phyloP scores from a whole-genome alignment of 2,113 vertebrate genomes.

The Platysteira castanea region DNA sequence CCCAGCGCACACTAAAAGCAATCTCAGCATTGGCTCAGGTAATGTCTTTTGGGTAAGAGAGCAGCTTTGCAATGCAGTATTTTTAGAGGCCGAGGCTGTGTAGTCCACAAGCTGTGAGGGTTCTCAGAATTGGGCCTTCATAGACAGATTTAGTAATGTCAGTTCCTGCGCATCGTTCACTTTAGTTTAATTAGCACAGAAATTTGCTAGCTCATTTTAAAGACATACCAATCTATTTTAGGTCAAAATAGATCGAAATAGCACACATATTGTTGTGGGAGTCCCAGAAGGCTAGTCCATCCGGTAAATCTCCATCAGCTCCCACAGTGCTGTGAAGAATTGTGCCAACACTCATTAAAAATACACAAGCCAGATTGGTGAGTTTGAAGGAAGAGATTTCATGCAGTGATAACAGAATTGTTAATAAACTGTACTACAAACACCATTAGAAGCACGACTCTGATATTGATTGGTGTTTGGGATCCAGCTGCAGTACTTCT shows the following conservation, averaged over 20 bases:
- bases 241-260: conserved; percentile 13
- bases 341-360: conserved; percentile 43
- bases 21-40: neutral
- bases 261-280: neutral
- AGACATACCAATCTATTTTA: neutral
- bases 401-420: neutral
- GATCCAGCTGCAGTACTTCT: neutral
- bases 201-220: neutral
- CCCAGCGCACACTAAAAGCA: neutral
- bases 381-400: conserved; percentile 16
- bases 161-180: neutral
- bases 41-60: neutral
- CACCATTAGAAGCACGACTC: neutral
- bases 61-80: neutral
- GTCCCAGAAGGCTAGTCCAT: conserved; percentile 26
- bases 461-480: neutral
- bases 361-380: neutral
- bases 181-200: neutral
- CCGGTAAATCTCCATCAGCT: neutral
- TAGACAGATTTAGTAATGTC: neutral
- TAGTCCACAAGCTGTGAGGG: neutral
- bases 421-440: neutral
- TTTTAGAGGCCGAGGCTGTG: neutral
- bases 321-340: neutral
- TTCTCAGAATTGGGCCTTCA: neutral